A percentile compares a stretch with the other conserved stretches of the same genome.
Conservation (phyloP, 2,888 invertebrate species). For the Nomada goodeniana region DNA sequence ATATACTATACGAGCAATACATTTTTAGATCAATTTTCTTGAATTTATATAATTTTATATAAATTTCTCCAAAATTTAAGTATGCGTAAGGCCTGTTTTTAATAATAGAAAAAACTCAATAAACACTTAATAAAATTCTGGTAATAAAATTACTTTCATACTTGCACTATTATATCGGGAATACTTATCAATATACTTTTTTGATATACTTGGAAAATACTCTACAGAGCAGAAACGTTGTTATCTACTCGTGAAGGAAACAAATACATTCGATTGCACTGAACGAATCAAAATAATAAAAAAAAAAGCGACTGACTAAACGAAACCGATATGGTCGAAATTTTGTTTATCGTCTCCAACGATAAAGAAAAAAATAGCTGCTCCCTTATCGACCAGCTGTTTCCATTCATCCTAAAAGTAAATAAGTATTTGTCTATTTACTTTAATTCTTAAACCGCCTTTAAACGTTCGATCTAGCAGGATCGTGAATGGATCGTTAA, state of each 20-base stretch:
- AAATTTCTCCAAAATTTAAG: neutral
- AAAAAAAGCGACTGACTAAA: neutral
- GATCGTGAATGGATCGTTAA: conserved; percentile 48
- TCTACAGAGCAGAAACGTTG: neutral
- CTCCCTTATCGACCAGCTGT: conserved; percentile 32
- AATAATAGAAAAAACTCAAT: neutral
- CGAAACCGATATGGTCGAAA: neutral
- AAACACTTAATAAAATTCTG: conserved; percentile 12
- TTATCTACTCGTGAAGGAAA: neutral
- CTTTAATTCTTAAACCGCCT: conserved; percentile 21
- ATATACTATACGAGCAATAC: conserved; percentile 4
- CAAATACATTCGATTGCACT: conserved; percentile 2
- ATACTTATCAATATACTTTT: neutral
- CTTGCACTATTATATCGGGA: neutral
- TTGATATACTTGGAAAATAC: neutral
- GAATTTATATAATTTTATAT: neutral
- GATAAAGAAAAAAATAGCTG: neutral
- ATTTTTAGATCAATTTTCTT: neutral
- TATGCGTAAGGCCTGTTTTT: neutral
- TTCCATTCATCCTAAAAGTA: conserved; percentile 18
- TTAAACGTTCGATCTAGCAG: neutral
- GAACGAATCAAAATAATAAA: neutral
- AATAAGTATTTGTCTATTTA: conserved; percentile 14
- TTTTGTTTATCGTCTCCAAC: neutral
- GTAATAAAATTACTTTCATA: neutral